These are phyloP conservation scores for Sapajus apella DNA, from an alignment of 2,113 vertebrate genomes.

Conservation along the genomic window DNA sequence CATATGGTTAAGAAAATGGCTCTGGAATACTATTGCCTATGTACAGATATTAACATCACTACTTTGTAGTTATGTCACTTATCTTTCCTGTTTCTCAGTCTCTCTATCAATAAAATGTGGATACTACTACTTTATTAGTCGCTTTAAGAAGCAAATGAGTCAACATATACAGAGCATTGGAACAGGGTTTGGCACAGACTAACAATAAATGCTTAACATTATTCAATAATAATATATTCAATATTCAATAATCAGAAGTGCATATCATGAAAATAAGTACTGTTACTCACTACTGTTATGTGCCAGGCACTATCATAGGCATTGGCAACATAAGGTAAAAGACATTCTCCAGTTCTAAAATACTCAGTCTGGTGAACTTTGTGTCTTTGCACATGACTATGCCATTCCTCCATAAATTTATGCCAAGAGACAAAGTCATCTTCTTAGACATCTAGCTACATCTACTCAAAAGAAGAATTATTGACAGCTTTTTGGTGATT, in stretches of 20 bases:
- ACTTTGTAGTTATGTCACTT: background rate
- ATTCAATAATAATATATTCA: background rate
- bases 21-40: background rate
- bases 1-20: background rate
- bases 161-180: background rate
- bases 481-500: background rate
- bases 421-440: background rate
- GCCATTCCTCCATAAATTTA: background rate
- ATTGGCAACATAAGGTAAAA: background rate
- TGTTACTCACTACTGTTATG: too few species aligned
- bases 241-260: background rate
- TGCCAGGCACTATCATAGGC: background rate
- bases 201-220: background rate
- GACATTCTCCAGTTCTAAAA: background rate
- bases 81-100: background rate
- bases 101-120: conserved; percentile 4
- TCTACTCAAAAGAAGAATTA: background rate
- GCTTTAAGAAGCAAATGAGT: conserved; percentile 12
- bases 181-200: background rate
- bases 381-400: background rate
- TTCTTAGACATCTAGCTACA: background rate
- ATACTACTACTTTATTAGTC: background rate
- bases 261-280: background rate
- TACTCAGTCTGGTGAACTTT: background rate
- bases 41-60: background rate